Percentiles rank a stretch among this genome's conserved stretches.
Conservation (phyloP, 2,888 invertebrate genomes). For the Leptopilina syphax region DNA sequence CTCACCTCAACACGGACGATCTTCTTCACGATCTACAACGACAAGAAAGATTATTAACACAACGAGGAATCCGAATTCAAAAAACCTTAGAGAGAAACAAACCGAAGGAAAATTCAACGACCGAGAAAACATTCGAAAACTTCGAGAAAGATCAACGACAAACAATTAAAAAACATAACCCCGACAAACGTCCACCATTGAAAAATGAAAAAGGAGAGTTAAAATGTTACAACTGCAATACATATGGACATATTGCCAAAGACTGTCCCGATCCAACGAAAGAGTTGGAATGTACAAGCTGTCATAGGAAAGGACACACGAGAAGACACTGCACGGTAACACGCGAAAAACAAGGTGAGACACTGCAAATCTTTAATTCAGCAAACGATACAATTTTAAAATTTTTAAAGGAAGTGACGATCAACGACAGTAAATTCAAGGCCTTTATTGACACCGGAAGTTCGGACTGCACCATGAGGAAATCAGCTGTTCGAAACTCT, state of each 20-base stretch:
- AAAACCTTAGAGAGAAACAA: background rate
- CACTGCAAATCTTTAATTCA: background rate
- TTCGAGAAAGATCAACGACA: background rate
- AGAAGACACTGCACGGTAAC: background rate
- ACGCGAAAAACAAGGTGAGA: background rate
- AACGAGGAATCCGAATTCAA: constrained; percentile 5
- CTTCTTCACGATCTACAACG: background rate
- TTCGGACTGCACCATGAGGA: background rate
- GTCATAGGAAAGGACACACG: background rate
- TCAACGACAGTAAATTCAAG: background rate
- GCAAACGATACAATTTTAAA: background rate
- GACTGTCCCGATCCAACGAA: background rate
- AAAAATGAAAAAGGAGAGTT: background rate
- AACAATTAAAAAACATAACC: background rate
- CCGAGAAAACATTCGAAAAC: background rate
- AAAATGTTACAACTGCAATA: background rate
- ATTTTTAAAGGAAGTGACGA: background rate
- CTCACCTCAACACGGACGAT: background rate
- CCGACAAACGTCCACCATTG: background rate
- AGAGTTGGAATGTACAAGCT: background rate
- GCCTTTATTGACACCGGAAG: background rate
- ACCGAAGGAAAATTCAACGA: background rate
- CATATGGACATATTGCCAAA: background rate
- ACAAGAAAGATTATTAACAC: background rate
- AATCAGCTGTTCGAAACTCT: background rate